Base-by-base conservation (phyloP, 2,888 invertebrate species). In the Philaethria dido region DNA sequence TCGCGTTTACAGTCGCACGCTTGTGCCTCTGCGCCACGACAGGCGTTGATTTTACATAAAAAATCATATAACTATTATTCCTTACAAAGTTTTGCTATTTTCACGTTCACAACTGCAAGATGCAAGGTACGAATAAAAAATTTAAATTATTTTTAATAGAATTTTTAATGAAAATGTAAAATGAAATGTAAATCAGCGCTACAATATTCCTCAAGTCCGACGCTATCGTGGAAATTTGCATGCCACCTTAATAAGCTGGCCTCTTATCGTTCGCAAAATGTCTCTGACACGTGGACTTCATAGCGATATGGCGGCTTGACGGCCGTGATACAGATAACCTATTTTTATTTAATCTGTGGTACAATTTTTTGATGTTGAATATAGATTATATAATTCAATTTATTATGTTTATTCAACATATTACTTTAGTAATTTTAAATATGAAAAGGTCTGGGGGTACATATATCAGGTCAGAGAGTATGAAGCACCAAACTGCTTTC, bases 141-240 rank as follows among this genome's bases (percentile, higher is more conserved):
- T 52, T 48, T 39, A 57, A 60, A 63, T 61, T 67, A 57, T 62
- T 64, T 68, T 57, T 64, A 20, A 68, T 71, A 61, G 69, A 68
- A 71, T 69, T 72, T 69, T 65, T 65, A 73, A 67, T 68, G 70
- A 69, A 73, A 73, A 72, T 68, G 68, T 69, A 67, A 70, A 73
- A 70, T 73, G 69, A 70, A 70, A 74, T 74, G 66, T 73, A 72
- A 70, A 72, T 72, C 68, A 70, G 65, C 66, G 59, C 65, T 52
- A 62, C 68, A 65, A 68, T 70, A 69, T 69, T 64, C 67, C 52
- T 62, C 66, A 52, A 57, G 64, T 66, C 66, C 63, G 69, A 62
- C 67, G 66, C 68, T 70, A 72, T 72, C 73, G 72, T 61, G 36
- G 25, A 67, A 69, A 72, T 73, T 73, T 72, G 72, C 72, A 73